Base-by-base conservation (phyloP, 2,797 vertebrate species). In the Hemibagrus guttatus region DNA sequence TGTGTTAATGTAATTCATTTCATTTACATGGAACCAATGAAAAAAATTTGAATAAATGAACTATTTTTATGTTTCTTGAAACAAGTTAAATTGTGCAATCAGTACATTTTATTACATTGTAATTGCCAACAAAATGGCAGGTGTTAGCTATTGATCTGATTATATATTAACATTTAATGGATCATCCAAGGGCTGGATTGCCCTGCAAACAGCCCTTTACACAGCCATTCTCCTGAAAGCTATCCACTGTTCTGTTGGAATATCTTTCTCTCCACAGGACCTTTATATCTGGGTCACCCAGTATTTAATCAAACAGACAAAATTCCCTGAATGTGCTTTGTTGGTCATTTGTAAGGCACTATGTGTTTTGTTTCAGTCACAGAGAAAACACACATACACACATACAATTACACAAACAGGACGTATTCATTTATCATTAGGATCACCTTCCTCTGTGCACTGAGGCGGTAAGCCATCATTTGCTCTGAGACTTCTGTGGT, bases 271-370 rank as follows among this genome's bases (percentile, higher is more conserved):
- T 83, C 66, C 56, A 85, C 85, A 85, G 85, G 84, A 86, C 21
- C 23, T 81, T 84, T 85, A 86, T 87, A 89, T 86, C 74, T 88
- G 84, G 88, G 89, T 89, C 88, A 89, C 61, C 52, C 85, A 87
- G 88, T 88, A 87, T 87, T 84, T 86, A 90, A 84, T 88, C 86
- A 84, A 76, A 81, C 74, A 89, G 85, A 89, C 84, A 87, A 82
- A 85, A 86, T 89, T 86, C 84, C 82, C 84, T 76, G 61, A 84
- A 89, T 89, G 58, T 84, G 86, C 84, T 81, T 88, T 59, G 42
- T 81, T 87, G 84, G 68, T 72, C 83, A 71, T 87, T 89, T 88
- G 59, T 81, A 39, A n/a, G 68, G 46, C 42, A 63, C 28, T 49
- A 54, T 39, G 66, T 82, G 31, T 85, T 90, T 90, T 86, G 82